Evolutionary conservation across 2,113 vertebrate species (phyloP).

Genomic region (Marmota monax): DNA sequence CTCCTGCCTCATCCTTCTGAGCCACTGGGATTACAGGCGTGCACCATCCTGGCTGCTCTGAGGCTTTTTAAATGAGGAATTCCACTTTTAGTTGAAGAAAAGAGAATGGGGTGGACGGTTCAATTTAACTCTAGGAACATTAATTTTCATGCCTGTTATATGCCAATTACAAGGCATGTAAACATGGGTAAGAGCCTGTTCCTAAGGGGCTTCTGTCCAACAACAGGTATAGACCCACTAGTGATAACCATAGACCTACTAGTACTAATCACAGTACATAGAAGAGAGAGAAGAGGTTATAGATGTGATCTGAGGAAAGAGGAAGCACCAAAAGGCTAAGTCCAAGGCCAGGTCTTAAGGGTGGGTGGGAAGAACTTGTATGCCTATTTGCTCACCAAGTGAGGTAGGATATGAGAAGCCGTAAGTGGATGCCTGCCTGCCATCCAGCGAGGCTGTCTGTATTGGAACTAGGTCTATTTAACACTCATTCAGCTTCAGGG

Average conservation of each 20-base stretch:
- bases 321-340: background rate
- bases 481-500: background rate
- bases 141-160: background rate
- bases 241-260: too few species aligned
- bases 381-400: background rate
- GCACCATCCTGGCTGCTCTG: background rate
- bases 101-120: constrained; percentile 14
- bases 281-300: background rate
- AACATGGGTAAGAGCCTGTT: background rate
- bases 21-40: too few species aligned
- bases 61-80: background rate
- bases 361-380: background rate
- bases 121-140: constrained; percentile 27
- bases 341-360: background rate
- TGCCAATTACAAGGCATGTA: background rate
- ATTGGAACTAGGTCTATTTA: background rate
- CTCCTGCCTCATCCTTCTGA: too few species aligned
- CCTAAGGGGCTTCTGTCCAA: background rate
- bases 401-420: background rate
- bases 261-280: too few species aligned
- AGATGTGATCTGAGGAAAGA: background rate
- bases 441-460: too few species aligned
- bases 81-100: constrained; percentile 37
- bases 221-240: background rate
- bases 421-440: background rate